Percentiles rank a stretch among this genome's conserved stretches.
These are phyloP conservation scores for Pachymerium ferrugineum DNA, from an alignment of 2,888 invertebrate species.

Conservation along the genomic window DNA sequence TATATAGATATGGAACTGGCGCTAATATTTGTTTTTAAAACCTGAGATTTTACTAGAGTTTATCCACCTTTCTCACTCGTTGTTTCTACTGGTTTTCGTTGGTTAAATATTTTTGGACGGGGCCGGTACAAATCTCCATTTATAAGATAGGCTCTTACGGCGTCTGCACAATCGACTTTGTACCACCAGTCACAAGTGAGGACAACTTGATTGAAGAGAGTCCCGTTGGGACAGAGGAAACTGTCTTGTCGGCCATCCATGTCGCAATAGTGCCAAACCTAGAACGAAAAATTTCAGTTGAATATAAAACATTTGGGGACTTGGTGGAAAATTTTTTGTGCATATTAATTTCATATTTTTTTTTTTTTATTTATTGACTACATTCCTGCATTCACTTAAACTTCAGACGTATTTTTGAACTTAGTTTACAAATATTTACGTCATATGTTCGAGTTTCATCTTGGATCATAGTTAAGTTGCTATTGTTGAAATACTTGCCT, in stretches of 20 bases:
- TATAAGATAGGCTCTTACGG: slow-evolving; percentile 60
- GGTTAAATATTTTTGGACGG: neutral
- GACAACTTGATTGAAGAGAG: slow-evolving; percentile 41
- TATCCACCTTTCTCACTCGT: neutral
- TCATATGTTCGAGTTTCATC: too few relatives aligned
- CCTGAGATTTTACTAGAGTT: neutral
- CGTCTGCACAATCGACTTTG: slow-evolving; percentile 52
- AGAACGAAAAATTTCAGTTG: neutral
- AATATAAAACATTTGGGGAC: neutral
- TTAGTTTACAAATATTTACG: neutral
- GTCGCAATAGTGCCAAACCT: slow-evolving; percentile 35
- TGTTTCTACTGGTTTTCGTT: neutral
- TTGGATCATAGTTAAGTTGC: too few relatives aligned
- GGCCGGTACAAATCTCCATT: slow-evolving; percentile 28
- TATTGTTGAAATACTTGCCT: too few relatives aligned
- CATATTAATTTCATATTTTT: neutral
- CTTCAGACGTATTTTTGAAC: neutral
- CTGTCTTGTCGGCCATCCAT: slow-evolving; percentile 39
- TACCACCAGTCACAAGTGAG: slow-evolving; percentile 41
- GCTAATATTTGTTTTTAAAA: too few relatives aligned
- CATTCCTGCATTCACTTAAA: neutral
- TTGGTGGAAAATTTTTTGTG: neutral
- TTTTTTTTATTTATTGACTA: neutral
- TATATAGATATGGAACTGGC: too few relatives aligned
- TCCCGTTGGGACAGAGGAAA: slow-evolving; percentile 41